Evolutionary conservation across 1,140 invertebrate species (phyloP), one percentile per base, ranked within the genome.

Genomic region (Drosophila ambigua): DNA sequence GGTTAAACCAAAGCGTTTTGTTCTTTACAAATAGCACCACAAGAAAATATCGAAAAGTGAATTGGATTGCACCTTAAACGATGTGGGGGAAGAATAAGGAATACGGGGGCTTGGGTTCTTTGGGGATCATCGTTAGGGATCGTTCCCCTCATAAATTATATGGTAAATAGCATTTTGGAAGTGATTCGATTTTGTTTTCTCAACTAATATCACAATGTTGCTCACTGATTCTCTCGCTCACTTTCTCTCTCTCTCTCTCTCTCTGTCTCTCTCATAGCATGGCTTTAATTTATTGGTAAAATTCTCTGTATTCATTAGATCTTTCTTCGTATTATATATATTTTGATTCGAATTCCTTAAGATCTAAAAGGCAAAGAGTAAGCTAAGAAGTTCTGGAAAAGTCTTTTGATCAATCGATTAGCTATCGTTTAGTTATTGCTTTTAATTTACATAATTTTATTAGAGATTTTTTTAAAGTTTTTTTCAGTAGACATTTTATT

Each of bases 131-230:
- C 31, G 8, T 13, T 7, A 7, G 26, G 26, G 5, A 16, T 28
- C 5, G 2, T 28, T 28, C 1, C 35, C 35, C 31, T 52, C 46
- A 28, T 45, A 84, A 85, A 84, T 78, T 46, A 88, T 79, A 79
- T 64, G 58, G n/a, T 75, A 88, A 87, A 46, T 82, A 87, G 82
- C 82, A 60, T 43, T 75, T 39, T 82, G 82, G 82, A 87, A 87
- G 82, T 87, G 85, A 87, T 76, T 79, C 48, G 82, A 88, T 87
- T 87, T 87, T 78, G 82, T 83, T 57, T 57, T 88, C 68, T 88
- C 83, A 88, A 88, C 83, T 88, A 88, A 88, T 88, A 88, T 88
- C 83, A 88, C 83, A 88, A 88, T 88, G 72, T 88, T 88, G 84
- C 79, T 88, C 83, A 75, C 79, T 88, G 83, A 88, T 88, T 83